Evolutionary conservation across 1,140 invertebrate genomes (phyloP), one percentile per base, ranked within the genome.

Genomic region (Bombus cullumanus): DNA sequence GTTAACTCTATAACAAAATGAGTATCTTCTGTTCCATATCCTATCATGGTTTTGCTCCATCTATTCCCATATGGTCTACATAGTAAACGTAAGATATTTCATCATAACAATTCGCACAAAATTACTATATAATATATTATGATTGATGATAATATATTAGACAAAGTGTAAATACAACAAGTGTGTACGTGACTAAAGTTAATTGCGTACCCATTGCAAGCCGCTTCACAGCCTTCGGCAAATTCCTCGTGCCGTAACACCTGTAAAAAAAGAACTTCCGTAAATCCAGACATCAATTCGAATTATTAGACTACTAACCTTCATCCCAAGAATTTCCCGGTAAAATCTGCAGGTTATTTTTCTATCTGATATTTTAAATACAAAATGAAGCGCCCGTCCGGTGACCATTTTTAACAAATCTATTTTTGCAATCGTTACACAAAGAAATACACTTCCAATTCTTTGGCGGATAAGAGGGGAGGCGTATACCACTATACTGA

Each of bases 31-130:
- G 98, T 97, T 1, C 99, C 99, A 96, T 99, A 99, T 22, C 99
- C 99, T 73, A 99, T 97, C 99, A 99, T 99, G 0, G 99, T 99
- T 96, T 99, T 99, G 92, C 98, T 99, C 99, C 99, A 99, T 89
- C 98, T 97, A 89, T 99, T 99, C 93, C 98, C 98, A 95, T 99
- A 99, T 31, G 98, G 98, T 66, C 98, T 98, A 92, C 75, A 86
- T 41, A 13, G 66, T 12, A 86, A 53, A 31, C 31, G 18, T 39
- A 28, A 47, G 28, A 39, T 34, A 6, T 41, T 12, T 39, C 15
- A 68, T 47, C 3, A 85, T 39, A 77, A 37, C 28, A 57, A 71
- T n/a, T 28, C 28, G 4, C 2, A 39, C 37, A 37, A 68, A 25
- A 37, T 37, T 68, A 34, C 34, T 22, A 39, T 4, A 39, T 39